phyloP scores from a whole-genome alignment of 1,140 invertebrate species.

The Drosophila tristis region DNA sequence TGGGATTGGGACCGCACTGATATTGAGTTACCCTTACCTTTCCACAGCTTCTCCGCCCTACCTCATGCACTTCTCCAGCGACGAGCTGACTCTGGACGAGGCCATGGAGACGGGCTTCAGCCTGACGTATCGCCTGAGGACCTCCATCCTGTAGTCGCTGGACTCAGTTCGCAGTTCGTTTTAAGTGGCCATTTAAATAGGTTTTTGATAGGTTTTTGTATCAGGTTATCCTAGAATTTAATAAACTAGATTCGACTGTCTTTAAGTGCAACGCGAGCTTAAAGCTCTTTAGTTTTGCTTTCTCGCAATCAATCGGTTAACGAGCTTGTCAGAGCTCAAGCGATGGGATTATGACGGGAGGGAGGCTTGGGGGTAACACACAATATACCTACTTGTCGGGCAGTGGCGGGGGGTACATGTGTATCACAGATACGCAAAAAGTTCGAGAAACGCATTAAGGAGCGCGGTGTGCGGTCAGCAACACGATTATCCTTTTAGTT shows the following conservation, averaged over 20 bases:
- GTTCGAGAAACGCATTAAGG: constrained; percentile 67
- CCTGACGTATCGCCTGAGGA: constrained; percentile 63
- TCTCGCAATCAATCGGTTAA: constrained; percentile 21
- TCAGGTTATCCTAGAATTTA: constrained; percentile 48
- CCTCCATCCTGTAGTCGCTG: constrained; percentile 46
- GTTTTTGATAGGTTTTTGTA: constrained; percentile 27
- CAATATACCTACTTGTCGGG: neutral
- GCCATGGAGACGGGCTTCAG: constrained; percentile 67
- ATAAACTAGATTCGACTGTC: constrained; percentile 61
- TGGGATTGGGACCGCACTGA: neutral
- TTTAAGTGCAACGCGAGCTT: constrained; percentile 23
- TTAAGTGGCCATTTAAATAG: neutral
- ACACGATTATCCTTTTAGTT: constrained; percentile 83
- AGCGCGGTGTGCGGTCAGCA: constrained; percentile 61
- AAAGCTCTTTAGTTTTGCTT: constrained; percentile 10
- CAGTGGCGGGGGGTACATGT: neutral
- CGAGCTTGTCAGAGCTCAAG: constrained; percentile 41
- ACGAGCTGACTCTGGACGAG: constrained; percentile 58
- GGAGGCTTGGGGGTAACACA: neutral
- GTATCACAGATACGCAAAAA: constrained; percentile 16
- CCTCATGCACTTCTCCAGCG: constrained; percentile 68
- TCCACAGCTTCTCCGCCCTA: constrained; percentile 61
- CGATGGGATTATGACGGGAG: constrained; percentile 36
- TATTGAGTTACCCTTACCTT: neutral
- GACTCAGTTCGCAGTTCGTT: neutral